Percentiles rank a stretch among this genome's conserved stretches.
phyloP scores from a whole-genome alignment of 1,140 invertebrate genomes.

The Neodiprion pinetum region DNA sequence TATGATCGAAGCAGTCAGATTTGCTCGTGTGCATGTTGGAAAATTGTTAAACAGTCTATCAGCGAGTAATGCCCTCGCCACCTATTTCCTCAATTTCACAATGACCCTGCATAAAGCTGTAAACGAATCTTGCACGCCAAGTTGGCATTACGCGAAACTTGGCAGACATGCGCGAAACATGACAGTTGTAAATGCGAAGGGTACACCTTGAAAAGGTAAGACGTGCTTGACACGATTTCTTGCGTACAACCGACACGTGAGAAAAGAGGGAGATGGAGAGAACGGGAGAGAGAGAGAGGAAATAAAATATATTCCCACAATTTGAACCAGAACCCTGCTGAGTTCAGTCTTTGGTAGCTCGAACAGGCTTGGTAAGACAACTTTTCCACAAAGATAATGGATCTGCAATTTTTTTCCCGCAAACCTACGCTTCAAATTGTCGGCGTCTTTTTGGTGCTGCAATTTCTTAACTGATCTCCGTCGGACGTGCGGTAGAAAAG shows the following conservation, averaged over 20 bases:
- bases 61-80: background rate
- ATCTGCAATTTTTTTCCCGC: background rate
- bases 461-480: constrained; percentile 5
- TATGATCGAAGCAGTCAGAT: no score
- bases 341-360: no score
- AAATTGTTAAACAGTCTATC: no score
- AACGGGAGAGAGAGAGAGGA: no score
- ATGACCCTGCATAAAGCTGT: background rate
- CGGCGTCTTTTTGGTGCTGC: background rate
- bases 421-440: background rate
- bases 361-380: background rate
- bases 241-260: no score
- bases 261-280: no score
- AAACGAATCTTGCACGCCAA: background rate
- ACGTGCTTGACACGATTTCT: background rate
- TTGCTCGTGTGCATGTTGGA: no score
- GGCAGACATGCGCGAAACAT: background rate
- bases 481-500: background rate
- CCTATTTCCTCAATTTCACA: background rate
- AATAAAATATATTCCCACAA: no score
- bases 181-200: no score
- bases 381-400: background rate
- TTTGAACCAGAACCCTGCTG: no score
- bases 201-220: background rate
- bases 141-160: background rate